A percentile compares a stretch with the other conserved stretches of the same genome.
phyloP scores from a whole-genome alignment of 2,888 invertebrate genomes.

The Trichopria drosophilae region DNA sequence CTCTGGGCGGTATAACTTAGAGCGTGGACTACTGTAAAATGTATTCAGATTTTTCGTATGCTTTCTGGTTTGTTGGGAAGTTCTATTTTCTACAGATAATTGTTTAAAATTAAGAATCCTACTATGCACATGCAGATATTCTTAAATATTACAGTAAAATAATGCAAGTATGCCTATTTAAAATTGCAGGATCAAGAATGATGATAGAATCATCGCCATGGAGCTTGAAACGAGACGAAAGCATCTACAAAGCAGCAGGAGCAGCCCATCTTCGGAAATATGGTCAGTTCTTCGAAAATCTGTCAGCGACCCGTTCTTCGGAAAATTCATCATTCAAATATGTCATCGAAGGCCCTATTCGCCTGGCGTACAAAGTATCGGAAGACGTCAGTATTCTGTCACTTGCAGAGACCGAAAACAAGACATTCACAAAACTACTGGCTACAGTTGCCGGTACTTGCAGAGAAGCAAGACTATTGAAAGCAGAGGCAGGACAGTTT shows the following conservation, averaged over 20 bases:
- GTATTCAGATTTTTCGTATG: too few relatives aligned
- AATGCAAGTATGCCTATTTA: too few relatives aligned
- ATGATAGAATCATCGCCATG: constrained; percentile 54
- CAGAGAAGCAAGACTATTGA: constrained; percentile 69
- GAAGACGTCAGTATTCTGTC: constrained; percentile 71
- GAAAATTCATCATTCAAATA: constrained; percentile 44
- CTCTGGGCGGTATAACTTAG: too few relatives aligned
- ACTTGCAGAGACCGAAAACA: constrained; percentile 81
- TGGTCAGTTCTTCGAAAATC: constrained; percentile 61
- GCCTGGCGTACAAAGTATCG: constrained; percentile 58
- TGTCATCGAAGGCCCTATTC: constrained; percentile 51
- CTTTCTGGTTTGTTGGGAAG: too few relatives aligned
- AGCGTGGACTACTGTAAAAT: too few relatives aligned
- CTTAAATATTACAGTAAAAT: too few relatives aligned
- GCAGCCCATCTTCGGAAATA: constrained; percentile 62
- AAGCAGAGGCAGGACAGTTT: constrained; percentile 68
- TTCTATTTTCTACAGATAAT: too few relatives aligned
- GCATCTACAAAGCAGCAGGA: constrained; percentile 59
- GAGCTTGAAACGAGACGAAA: constrained; percentile 50
- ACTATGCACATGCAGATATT: too few relatives aligned
- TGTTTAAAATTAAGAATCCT: too few relatives aligned
- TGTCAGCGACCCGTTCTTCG: constrained; percentile 48
- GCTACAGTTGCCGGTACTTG: constrained; percentile 79
- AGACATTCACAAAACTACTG: constrained; percentile 76
- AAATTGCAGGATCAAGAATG: too few relatives aligned